phyloP scores from a whole-genome alignment of 2,113 vertebrate species.

The Isichthys henryi region DNA sequence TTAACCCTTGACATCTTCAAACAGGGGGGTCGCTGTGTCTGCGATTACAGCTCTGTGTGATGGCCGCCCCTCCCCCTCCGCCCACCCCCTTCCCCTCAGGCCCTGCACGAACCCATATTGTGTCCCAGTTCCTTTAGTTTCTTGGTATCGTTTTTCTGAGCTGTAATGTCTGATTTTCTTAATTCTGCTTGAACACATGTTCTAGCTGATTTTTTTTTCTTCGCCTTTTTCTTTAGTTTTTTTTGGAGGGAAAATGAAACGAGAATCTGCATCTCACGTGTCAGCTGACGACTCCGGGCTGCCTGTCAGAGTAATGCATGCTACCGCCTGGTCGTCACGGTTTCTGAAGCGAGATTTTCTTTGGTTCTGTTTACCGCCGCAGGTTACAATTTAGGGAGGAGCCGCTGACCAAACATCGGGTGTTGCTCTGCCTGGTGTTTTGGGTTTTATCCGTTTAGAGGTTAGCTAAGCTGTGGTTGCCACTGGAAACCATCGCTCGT shows the following conservation, averaged over 20 bases:
- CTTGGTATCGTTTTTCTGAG: not conserved
- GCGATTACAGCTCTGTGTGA: not conserved
- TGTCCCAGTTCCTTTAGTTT: not conserved
- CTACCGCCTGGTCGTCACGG: not conserved
- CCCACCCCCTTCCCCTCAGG: not conserved
- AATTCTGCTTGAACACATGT: not conserved
- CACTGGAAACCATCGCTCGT: not conserved
- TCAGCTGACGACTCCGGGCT: not conserved
- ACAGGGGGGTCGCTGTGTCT: not conserved
- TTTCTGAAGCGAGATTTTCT: not conserved
- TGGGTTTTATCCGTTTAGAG: not conserved
- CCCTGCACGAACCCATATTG: not conserved
- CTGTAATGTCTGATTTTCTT: not conserved
- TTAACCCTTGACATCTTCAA: not conserved
- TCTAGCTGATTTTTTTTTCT: not conserved
- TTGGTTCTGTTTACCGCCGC: not conserved
- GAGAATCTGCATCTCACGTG: not conserved
- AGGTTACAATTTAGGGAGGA: not conserved
- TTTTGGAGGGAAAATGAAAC: not conserved
- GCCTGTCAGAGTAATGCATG: not conserved
- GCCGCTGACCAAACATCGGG: not conserved
- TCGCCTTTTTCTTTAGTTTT: not conserved
- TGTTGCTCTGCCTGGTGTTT: not conserved
- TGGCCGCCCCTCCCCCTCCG: not conserved
- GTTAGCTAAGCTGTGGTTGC: not conserved